Conservation (phyloP, 2,113 vertebrate genomes). For the Tonatia bakeri region DNA sequence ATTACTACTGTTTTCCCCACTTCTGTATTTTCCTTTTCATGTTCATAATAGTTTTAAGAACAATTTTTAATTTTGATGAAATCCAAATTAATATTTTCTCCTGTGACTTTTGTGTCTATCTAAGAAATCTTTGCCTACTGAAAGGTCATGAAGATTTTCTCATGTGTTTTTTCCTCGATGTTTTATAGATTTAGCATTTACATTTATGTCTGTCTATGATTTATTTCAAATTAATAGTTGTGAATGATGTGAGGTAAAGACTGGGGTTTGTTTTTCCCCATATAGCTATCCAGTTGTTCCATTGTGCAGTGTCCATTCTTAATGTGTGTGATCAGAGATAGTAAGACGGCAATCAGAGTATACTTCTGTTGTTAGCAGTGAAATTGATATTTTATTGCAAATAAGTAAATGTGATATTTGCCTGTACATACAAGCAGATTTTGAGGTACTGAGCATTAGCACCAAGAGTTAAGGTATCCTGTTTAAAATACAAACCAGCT, state of each 20-base stretch:
- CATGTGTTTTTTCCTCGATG: background rate
- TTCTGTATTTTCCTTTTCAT: background rate
- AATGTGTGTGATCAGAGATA: background rate
- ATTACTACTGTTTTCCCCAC: background rate
- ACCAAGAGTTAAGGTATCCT: background rate
- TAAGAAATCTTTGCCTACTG: background rate
- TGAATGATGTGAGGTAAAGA: background rate
- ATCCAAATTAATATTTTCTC: background rate
- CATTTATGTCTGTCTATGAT: background rate
- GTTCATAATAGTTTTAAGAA: background rate
- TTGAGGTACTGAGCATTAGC: background rate
- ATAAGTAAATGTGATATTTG: background rate
- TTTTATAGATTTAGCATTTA: background rate
- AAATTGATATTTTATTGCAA: background rate
- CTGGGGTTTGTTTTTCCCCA: background rate
- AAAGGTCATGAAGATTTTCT: background rate
- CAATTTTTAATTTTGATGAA: background rate
- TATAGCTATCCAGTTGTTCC: background rate
- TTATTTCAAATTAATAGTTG: background rate
- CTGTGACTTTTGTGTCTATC: background rate
- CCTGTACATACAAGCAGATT: background rate
- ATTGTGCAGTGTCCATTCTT: background rate
- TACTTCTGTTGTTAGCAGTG: background rate
- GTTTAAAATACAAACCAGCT: background rate
- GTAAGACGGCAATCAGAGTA: background rate